These are phyloP conservation scores for Hestina assimilis DNA, from an alignment of 1,140 invertebrate genomes.

Conservation along the genomic window DNA sequence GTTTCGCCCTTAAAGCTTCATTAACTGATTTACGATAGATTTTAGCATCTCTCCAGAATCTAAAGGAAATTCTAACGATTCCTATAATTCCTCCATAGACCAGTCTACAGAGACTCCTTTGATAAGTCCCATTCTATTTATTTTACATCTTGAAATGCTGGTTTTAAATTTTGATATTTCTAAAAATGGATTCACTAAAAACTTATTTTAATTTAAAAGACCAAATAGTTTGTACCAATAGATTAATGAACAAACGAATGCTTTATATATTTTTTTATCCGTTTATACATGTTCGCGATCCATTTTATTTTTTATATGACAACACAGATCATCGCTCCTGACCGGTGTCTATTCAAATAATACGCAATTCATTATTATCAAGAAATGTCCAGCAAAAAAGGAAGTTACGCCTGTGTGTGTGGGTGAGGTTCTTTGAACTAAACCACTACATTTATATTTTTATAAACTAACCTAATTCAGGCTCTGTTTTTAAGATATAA, in stretches of 20 bases:
- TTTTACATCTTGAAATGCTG: too few species aligned
- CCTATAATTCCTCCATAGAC: too few species aligned
- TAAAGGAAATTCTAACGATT: too few species aligned
- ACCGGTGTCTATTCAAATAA: slow-evolving; percentile 48
- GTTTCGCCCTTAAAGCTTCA: too few species aligned
- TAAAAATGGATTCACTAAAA: too few species aligned
- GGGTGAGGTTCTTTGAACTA: slow-evolving; percentile 59
- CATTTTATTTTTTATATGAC: slow-evolving; percentile 17
- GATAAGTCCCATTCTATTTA: too few species aligned
- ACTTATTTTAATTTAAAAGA: too few species aligned
- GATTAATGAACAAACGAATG: not conserved
- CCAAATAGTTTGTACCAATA: too few species aligned
- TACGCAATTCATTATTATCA: slow-evolving; percentile 56
- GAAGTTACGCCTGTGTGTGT: slow-evolving; percentile 35
- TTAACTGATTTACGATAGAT: too few species aligned
- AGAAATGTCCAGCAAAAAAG: slow-evolving; percentile 58
- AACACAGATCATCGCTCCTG: slow-evolving; percentile 43
- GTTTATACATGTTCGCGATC: slow-evolving; percentile 7
- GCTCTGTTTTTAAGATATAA: not conserved
- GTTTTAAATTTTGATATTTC: too few species aligned
- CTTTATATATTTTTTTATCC: slow-evolving; percentile 18
- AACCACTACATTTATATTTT: slow-evolving; percentile 14
- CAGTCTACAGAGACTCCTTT: too few species aligned
- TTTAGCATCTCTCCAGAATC: too few species aligned
- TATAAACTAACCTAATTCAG: not conserved